Base-by-base conservation (phyloP, 2,113 vertebrate species). In the Burhinus bistriatus region DNA sequence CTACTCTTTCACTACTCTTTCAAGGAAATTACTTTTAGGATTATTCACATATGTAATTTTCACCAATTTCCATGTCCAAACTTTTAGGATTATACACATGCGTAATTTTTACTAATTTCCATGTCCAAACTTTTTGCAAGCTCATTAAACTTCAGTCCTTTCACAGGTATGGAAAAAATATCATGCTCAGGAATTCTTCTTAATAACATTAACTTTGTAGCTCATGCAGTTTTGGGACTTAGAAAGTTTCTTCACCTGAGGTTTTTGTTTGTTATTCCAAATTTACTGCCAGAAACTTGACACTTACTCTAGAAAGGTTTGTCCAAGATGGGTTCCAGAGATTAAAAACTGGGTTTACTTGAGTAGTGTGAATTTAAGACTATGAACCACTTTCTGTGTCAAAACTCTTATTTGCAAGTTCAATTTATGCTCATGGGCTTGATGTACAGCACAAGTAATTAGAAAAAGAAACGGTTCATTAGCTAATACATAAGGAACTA, bases 191-290 rank as follows among this genome's bases (percentile, higher is more conserved):
- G 75, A 93, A 82, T 93, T 79, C 45, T 90, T 86, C 90, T 91
- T 90, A 93, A 95, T 94, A 90, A 90, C 75, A 84, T 90, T 89
- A 92, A 75, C 92, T 73, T 94, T 59, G 52, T 91, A 91, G 91
- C 70, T 92, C 54, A 70, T 69, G 86, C 82, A 90, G 86, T 91
- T 94, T 80, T 45, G 93, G 87, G 93, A 82, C 59, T 81, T 62
- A 72, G 88, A 89, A 90, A 69, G 73, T 93, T 77, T 93, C 89
- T 97, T 93, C 72, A 90, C 85, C 96, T 83, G 84, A 96, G 68
- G 71, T 95, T 95, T 97, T 94, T 94, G 52, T 80, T 96, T 94
- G 92, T 97, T 95, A 91, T 97, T 97, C 95, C 96, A 94, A 95
- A 97, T 95, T 75, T 70, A 80, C 86, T 96, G 84, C 91, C 94